Evolutionary conservation across 2,888 invertebrate species (phyloP).

Genomic region (Acleris cristana): DNA sequence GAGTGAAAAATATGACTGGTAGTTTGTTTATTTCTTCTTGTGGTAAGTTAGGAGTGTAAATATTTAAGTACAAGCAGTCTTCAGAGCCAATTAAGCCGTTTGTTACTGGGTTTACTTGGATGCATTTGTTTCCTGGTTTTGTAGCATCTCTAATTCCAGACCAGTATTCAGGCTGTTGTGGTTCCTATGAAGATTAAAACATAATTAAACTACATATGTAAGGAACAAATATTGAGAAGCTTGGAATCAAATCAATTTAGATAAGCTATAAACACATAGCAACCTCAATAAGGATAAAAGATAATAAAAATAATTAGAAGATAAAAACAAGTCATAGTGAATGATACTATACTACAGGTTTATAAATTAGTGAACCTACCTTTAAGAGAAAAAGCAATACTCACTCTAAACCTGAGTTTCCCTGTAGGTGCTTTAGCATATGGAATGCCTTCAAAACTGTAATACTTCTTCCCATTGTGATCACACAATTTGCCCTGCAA

Average conservation of each 20-base stretch:
- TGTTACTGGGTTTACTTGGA: constrained; percentile 73
- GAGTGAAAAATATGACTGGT: constrained; percentile 83
- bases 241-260: no score
- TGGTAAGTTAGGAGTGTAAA: constrained; percentile 85
- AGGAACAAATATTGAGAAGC: no score
- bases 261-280: no score
- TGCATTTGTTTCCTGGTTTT: constrained; percentile 69
- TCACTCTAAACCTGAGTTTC: constrained; percentile 65
- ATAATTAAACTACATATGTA: background rate
- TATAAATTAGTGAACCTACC: no score
- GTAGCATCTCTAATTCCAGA: constrained; percentile 64
- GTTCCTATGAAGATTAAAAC: constrained; percentile 59
- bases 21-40: constrained; percentile 56
- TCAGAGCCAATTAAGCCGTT: constrained; percentile 80
- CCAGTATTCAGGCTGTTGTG: constrained; percentile 63
- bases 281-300: no score
- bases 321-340: no score
- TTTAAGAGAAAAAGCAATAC: constrained; percentile 35
- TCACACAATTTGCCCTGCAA: constrained; percentile 61
- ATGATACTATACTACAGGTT: no score
- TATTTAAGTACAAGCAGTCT: constrained; percentile 88
- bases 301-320: no score
- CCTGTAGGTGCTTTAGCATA: constrained; percentile 74
- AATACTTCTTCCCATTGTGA: constrained; percentile 62
- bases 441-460: constrained; percentile 75